Conservation (phyloP, 1,140 invertebrate species). For the Camponotus vicinus region DNA sequence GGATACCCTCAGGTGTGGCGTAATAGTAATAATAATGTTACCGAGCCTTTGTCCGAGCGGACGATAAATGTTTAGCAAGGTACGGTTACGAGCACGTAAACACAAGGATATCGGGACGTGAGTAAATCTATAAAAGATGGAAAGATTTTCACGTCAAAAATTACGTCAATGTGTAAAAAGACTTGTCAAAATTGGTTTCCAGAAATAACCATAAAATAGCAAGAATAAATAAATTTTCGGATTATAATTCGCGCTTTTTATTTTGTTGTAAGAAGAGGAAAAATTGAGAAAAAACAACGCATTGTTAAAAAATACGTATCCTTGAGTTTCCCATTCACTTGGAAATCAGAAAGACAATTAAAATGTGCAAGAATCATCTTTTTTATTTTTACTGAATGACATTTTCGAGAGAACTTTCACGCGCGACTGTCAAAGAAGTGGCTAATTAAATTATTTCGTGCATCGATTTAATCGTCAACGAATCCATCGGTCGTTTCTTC, state of each 20-base stretch:
- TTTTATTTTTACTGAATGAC: not conserved
- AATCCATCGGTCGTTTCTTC: slow-evolving; percentile 38
- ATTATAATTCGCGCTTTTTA: not conserved
- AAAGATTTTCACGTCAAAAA: slow-evolving; percentile 33
- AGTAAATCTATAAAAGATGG: slow-evolving; percentile 72
- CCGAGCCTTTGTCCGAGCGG: slow-evolving; percentile 67
- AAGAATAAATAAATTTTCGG: not conserved
- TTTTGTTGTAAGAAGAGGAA: not conserved
- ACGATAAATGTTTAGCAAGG: slow-evolving; percentile 75
- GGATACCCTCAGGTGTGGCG: slow-evolving; percentile 66
- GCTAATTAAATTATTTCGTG: slow-evolving; percentile 71
- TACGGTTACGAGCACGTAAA: slow-evolving; percentile 70
- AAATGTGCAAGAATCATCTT: slow-evolving; percentile 11
- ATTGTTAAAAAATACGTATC: not conserved
- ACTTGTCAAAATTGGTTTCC: not conserved
- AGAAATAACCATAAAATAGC: not conserved
- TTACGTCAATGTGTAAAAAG: not conserved
- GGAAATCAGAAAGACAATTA: not conserved
- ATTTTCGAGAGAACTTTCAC: slow-evolving; percentile 4
- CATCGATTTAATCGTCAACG: slow-evolving; percentile 45
- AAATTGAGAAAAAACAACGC: not conserved
- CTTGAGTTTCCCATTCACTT: too few relatives aligned
- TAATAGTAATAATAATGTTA: slow-evolving; percentile 76
- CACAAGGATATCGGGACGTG: slow-evolving; percentile 70
- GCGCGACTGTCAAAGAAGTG: slow-evolving; percentile 28